phyloP scores from a whole-genome alignment of 2,888 invertebrate species.

The Phragmatobia fuliginosa region DNA sequence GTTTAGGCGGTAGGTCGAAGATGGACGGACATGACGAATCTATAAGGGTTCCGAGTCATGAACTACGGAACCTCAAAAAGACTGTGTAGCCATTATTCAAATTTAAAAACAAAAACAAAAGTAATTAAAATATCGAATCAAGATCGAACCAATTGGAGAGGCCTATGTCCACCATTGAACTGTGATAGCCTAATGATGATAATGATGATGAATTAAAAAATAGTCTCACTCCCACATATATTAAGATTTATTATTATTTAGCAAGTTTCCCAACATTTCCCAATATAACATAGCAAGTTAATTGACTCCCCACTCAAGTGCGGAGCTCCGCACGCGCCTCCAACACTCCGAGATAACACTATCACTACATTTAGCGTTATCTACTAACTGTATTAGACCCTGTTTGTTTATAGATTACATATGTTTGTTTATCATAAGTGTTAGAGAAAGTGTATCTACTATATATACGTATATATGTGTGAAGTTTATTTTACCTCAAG shows the following conservation, averaged over 20 bases:
- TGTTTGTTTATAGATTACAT: constrained; percentile 44
- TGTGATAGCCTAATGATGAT: no score
- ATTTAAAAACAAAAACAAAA: no score
- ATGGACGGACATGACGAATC: no score
- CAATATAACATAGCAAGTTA: neutral
- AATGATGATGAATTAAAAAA: no score
- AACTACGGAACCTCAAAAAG: no score
- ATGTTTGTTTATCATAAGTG: constrained; percentile 27
- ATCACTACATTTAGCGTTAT: constrained; percentile 49
- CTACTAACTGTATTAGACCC: constrained; percentile 46
- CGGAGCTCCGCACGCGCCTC: constrained; percentile 25
- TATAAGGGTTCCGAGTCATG: no score
- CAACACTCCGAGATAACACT: constrained; percentile 30
- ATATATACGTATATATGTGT: neutral
- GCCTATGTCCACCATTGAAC: no score
- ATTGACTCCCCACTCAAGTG: neutral
- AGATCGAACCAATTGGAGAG: no score
- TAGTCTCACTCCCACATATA: no score
- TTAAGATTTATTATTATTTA: neutral
- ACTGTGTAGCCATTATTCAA: no score
- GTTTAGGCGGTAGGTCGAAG: no score
- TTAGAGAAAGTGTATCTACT: neutral
- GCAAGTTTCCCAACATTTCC: neutral
- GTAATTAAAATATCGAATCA: no score
- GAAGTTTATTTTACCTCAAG: neutral